These are phyloP conservation scores for Drosophila vallismaia DNA, from an alignment of 2,888 invertebrate genomes.

Conservation along the genomic window DNA sequence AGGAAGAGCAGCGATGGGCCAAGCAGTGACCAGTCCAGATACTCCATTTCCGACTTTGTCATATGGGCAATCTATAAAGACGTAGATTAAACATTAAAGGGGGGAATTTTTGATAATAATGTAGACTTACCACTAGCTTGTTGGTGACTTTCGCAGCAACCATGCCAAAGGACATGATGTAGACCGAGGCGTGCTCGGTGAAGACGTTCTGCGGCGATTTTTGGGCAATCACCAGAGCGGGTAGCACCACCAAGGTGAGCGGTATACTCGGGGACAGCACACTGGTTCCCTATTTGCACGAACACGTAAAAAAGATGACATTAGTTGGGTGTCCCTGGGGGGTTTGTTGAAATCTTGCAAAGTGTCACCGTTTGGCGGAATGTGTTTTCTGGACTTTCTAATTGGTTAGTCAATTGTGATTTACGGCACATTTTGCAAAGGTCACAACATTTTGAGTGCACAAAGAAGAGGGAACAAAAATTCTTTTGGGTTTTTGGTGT, in stretches of 20 bases:
- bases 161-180: conserved; percentile 97
- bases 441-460: conserved; percentile 37
- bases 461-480: conserved; percentile 67
- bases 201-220: conserved; percentile 94
- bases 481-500: conserved; percentile 78
- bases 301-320: background rate
- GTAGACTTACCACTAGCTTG: conserved; percentile 93
- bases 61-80: conserved; percentile 96
- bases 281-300: conserved; percentile 93
- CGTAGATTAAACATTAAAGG: conserved; percentile 56
- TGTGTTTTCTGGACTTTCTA: conserved; percentile 1
- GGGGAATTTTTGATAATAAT: rapidly evolving
- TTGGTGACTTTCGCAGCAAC: conserved; percentile 98
- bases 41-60: conserved; percentile 99
- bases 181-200: conserved; percentile 95
- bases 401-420: conserved; percentile 13
- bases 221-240: conserved; percentile 96
- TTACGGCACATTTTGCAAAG: conserved; percentile 43
- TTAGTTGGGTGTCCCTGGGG: background rate
- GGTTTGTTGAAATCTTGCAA: conserved; percentile 47
- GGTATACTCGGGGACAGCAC: conserved; percentile 98
- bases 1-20: conserved; percentile 97
- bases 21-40: conserved; percentile 95
- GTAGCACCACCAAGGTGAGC: conserved; percentile 94
- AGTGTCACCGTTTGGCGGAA: conserved; percentile 20